phyloP scores from a whole-genome alignment of 2,113 vertebrate genomes.

The Lampris incognitus region DNA sequence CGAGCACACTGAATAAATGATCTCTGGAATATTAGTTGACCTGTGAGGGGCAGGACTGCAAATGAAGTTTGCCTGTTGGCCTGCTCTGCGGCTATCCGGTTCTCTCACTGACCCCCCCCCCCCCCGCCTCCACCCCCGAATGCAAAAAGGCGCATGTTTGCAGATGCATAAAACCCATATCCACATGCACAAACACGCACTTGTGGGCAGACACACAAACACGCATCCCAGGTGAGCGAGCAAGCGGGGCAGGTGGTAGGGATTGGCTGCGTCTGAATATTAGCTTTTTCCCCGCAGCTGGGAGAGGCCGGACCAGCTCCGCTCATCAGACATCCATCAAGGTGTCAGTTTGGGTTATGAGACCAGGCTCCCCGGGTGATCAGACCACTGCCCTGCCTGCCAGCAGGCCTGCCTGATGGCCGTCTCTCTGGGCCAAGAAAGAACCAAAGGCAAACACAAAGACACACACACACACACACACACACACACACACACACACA shows the following conservation, averaged over 20 bases:
- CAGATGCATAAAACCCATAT: slow-evolving; percentile 42
- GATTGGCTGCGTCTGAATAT: slow-evolving; percentile 62
- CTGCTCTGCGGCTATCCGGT: slow-evolving; percentile 57
- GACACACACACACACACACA: background rate
- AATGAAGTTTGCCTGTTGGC: slow-evolving; percentile 53
- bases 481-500: background rate
- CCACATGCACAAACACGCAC: slow-evolving; percentile 50
- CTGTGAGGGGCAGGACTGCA: slow-evolving; percentile 47
- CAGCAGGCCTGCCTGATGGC: slow-evolving; percentile 64
- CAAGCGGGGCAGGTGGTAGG: slow-evolving; percentile 7
- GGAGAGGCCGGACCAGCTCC: slow-evolving; percentile 69
- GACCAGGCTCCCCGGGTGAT: slow-evolving; percentile 68
- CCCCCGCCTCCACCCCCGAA: slow-evolving; percentile 22
- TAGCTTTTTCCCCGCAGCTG: slow-evolving; percentile 68
- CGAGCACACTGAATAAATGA: slow-evolving; percentile 42
- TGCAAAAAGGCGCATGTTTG: slow-evolving; percentile 30
- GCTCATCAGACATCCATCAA: slow-evolving; percentile 80
- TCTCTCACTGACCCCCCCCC: slow-evolving; percentile 30
- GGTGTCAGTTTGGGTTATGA: slow-evolving; percentile 78
- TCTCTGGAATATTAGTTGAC: slow-evolving; percentile 49
- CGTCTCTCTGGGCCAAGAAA: slow-evolving; percentile 53
- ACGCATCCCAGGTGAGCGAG: slow-evolving; percentile 24
- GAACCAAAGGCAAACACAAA: slow-evolving; percentile 54
- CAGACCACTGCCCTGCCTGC: slow-evolving; percentile 58
- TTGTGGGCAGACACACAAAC: background rate